Evolutionary conservation across 2,113 vertebrate genomes (phyloP), one percentile per base, ranked within the genome.

Genomic region (Camelus bactrianus): DNA sequence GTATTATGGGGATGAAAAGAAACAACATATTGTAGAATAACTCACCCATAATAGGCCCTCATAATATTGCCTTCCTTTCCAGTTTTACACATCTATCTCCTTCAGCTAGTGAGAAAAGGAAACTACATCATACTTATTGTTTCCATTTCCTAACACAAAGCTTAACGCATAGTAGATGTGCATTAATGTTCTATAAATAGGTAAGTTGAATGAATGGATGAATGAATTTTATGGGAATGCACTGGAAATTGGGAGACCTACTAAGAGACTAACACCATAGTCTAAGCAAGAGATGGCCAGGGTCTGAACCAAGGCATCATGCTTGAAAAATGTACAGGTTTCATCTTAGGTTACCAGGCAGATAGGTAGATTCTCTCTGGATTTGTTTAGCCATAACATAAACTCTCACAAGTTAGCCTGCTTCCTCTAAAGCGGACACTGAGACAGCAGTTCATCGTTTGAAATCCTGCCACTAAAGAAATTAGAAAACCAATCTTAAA

Each of bases 401-500:
- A 89, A 97, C 35, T 76, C 62, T 91, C 52, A 92, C 19, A 87
- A 87, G 20, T 77, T 96, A 82, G 4, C 54, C n/a, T 50, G 26
- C 54, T 90, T 97, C 84, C 67, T 94, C 22, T 92, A 91, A 95
- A 58, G 50, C 89, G 89, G 84, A 95, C 87, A 75, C 52, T 84
- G 38, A 92, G 46, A 60, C 2, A 0, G 30, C 82, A 97, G 77
- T 50, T 64, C 73, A 79, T 91, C 42, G 0, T 96, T 92, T 94
- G 79, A 98, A 97, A 91, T 94, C 70, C 64, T 96, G n/a, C 69
- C 80, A 67, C 93, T 96, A 90, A 97, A 96, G 90, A 96, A 96
- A 97, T 96, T 89, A 96, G 60, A 69, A 97, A 96, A 95, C 76
- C 69, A 95, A 60, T 96, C 92, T 82, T 94, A 96, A 97, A 96